Base-by-base conservation (phyloP, 2,888 invertebrate genomes). In the Acanthosepion pharaonis region DNA sequence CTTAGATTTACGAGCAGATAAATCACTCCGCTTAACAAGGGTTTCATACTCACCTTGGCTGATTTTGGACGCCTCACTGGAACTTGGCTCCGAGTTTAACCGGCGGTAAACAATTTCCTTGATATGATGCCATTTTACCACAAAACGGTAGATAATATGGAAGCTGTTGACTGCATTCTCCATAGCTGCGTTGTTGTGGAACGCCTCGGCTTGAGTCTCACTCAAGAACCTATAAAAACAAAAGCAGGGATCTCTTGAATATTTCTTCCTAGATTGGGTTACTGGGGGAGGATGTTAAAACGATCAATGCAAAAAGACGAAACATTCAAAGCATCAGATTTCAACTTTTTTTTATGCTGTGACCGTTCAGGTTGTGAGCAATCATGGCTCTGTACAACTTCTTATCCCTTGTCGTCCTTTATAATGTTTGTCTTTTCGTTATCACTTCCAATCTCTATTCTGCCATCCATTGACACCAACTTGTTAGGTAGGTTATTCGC, bases 131-230 rank as follows among this genome's bases (percentile, higher is more conserved):
- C 94, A 94, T 64, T 55, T 59, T 28, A 55, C 51, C 33, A 94
- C 53, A 59, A 94, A 94, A n/a, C 94, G 53, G 48, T 94, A 59
- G 23, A 94, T 33, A 59, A 94, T 53, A 28, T 94, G 94, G 33
- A 55, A 94, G 18, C 94, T 64, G 42, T 94, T 94, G 33, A 94
- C 64, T 33, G 94, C 42, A 94, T 94, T 94, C 33, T 59, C 94
- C 33, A 94, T 55, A 20, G 78, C 78, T 15, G n/a, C 78, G 11
- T 78, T 78, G 78, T 78, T 78, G 78, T 78, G 78, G 33, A 78
- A 78, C 78, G 78, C 78, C 11, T 78, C 78, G 18, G 78, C 78
- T 78, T 78, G 78, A 9, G 78, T 78, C 78, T 78, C 78, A n/a
- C 78, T n/a, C 78, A 78, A 78, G n/a, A 78, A 78, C n/a, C 78